phyloP scores from a whole-genome alignment of 2,797 vertebrate genomes.

The Crenichthys baileyi region DNA sequence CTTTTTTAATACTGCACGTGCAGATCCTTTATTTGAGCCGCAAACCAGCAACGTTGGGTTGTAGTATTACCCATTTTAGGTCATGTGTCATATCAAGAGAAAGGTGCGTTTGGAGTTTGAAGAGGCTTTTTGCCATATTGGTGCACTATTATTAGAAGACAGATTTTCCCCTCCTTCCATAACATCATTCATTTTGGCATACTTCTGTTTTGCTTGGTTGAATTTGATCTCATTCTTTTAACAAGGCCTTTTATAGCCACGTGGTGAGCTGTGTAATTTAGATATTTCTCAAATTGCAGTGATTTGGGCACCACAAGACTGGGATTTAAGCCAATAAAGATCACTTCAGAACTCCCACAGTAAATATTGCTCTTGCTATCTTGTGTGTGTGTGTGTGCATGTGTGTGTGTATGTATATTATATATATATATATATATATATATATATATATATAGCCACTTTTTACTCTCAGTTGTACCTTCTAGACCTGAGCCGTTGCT shows the following conservation, averaged over 20 bases:
- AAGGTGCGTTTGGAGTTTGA: constrained; percentile 58
- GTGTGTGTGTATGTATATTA: background rate
- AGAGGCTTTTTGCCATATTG: constrained; percentile 64
- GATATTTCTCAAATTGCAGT: constrained; percentile 69
- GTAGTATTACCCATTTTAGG: constrained; percentile 29
- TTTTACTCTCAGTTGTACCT: no score
- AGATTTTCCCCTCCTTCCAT: constrained; percentile 68
- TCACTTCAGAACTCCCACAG: constrained; percentile 32
- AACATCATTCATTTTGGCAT: constrained; percentile 72
- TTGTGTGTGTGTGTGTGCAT: background rate
- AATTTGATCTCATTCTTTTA: constrained; percentile 68
- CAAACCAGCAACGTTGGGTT: constrained; percentile 40
- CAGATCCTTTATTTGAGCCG: constrained; percentile 19
- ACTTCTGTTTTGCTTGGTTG: constrained; percentile 74
- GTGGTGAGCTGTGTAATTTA: constrained; percentile 69
- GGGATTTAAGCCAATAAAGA: constrained; percentile 58
- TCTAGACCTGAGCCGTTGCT: no score
- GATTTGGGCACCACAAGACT: constrained; percentile 49
- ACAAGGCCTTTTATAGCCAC: constrained; percentile 69
- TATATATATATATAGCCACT: no score
- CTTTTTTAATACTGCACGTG: background rate
- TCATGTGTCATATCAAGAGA: constrained; percentile 49
- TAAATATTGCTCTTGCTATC: constrained; percentile 1
- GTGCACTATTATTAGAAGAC: constrained; percentile 68
- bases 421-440: no score